Percentiles rank a stretch among this genome's conserved stretches.
These are phyloP conservation scores for Erethizon dorsatum DNA, from an alignment of 2,797 vertebrate genomes.

Conservation along the genomic window DNA sequence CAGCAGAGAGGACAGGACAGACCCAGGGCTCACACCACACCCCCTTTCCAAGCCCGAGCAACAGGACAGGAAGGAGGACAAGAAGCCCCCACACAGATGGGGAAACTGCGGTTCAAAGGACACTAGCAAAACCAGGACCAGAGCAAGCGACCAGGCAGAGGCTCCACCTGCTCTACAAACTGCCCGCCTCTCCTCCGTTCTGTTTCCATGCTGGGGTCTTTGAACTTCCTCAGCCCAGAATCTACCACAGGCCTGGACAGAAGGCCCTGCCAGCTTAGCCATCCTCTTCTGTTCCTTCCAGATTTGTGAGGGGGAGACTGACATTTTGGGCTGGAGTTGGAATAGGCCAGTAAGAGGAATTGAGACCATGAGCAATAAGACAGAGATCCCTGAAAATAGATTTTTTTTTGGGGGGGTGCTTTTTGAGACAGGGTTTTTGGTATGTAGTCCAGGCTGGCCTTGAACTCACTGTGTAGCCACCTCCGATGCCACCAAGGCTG, in stretches of 20 bases:
- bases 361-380: neutral
- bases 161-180: neutral
- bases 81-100: neutral
- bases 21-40: neutral
- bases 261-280: neutral
- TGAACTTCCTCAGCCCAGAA: neutral
- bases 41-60: neutral
- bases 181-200: fast-evolving
- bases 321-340: too few species aligned
- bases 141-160: neutral
- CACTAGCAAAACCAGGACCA: neutral
- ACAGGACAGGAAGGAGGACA: neutral
- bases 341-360: neutral
- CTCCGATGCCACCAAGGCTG: neutral
- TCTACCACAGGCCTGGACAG: neutral
- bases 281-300: neutral
- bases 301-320: neutral
- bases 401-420: neutral
- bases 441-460: neutral
- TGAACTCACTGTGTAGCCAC: neutral
- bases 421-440: neutral
- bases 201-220: neutral
- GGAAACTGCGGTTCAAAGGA: neutral
- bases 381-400: neutral
- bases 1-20: neutral